Conservation (phyloP, 2,113 vertebrate genomes). For the Macrotis lagotis region DNA sequence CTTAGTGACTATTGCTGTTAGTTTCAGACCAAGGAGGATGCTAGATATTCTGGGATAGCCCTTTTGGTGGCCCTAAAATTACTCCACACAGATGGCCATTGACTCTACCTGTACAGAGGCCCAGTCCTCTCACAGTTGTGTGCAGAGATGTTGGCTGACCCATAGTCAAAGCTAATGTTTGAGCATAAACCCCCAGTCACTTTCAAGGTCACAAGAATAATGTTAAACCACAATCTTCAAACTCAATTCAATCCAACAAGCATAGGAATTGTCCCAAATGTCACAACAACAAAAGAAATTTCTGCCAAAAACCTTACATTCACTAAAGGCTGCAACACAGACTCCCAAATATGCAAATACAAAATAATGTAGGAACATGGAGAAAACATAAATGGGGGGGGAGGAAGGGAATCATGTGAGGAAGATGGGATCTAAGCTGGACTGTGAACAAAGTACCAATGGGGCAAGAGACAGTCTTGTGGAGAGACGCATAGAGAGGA, state of each 20-base stretch:
- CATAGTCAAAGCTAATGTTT: background rate
- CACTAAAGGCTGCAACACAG: background rate
- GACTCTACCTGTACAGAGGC: background rate
- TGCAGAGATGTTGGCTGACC: background rate
- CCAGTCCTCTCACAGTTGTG: background rate
- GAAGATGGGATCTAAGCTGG: background rate
- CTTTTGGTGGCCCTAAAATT: background rate
- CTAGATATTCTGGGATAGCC: background rate
- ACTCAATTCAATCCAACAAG: background rate
- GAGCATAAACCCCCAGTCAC: background rate
- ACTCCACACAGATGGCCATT: background rate
- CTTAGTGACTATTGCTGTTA: background rate
- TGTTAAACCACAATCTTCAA: background rate
- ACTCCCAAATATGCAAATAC: background rate
- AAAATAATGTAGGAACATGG: background rate
- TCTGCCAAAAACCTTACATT: background rate
- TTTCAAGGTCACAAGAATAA: background rate
- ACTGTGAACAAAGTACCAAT: background rate
- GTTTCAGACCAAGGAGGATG: background rate
- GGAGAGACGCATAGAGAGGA: background rate
- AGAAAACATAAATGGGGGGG: background rate
- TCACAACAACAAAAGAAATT: too few species aligned
- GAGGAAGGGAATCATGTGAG: background rate
- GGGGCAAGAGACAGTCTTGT: background rate
- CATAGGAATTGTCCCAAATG: background rate